Conservation (phyloP, 1,140 invertebrate species). For the Scaptomyza graminum region DNA sequence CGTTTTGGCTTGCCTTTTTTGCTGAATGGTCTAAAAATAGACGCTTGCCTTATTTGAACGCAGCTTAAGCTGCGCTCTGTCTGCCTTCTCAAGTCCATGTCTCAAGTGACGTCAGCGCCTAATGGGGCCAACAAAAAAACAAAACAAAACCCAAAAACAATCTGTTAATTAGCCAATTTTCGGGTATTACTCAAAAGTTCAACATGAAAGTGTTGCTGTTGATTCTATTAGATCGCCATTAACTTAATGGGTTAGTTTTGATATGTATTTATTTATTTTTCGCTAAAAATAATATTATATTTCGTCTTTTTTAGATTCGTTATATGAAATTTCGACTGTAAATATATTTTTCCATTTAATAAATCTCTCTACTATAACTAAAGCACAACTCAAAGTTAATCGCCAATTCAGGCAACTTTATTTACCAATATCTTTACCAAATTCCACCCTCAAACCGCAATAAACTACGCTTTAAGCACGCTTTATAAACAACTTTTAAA, state of each 20-base stretch:
- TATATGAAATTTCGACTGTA: too few species aligned
- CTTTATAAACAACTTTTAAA: slow-evolving; percentile 14
- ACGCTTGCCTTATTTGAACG: slow-evolving; percentile 41
- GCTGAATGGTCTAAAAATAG: slow-evolving; percentile 48
- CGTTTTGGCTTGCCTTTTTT: slow-evolving; percentile 21
- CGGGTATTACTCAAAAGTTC: slow-evolving; percentile 6
- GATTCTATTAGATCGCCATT: not conserved
- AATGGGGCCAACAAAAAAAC: not conserved
- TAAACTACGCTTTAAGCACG: slow-evolving; percentile 11
- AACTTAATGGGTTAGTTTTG: too few species aligned
- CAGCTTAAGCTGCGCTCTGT: slow-evolving; percentile 30
- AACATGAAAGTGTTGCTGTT: not conserved
- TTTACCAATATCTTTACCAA: slow-evolving; percentile 6
- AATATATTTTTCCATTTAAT: too few species aligned
- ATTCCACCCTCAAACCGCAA: not conserved
- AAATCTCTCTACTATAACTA: too few species aligned
- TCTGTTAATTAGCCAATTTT: slow-evolving; percentile 32
- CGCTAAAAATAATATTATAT: too few species aligned
- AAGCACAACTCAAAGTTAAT: not conserved
- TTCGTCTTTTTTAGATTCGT: too few species aligned
- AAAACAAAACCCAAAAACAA: not conserved
- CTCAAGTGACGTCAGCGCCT: slow-evolving; percentile 38
- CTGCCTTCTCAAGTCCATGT: slow-evolving; percentile 1
- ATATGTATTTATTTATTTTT: not conserved
- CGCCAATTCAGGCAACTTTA: not conserved